Base-by-base conservation (phyloP, 2,113 vertebrate species). In the Fregetta grallaria region DNA sequence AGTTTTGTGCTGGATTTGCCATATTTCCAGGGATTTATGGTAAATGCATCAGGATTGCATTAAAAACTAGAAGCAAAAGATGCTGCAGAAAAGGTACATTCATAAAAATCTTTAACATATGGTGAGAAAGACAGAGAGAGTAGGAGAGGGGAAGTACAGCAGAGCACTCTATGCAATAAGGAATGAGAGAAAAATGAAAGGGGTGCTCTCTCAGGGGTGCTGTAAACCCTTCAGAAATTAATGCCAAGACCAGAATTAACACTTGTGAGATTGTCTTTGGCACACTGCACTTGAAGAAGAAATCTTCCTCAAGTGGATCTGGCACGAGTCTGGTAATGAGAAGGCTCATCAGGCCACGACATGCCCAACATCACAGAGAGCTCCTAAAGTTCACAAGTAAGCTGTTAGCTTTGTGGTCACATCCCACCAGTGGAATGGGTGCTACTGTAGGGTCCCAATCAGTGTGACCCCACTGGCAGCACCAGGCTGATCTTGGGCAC, bases 61-160 rank as follows among this genome's bases (percentile, higher is more conserved):
- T 96, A 88, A 87, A 88, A 91, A 62, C 68, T 55, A 84, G 63
- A 92, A 53, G 79, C 36, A 88, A 88, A 86, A 94, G 65, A 81
- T 77, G 58, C 49, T 82, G 52, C 72, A 90, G 21, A 86, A 91
- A 74, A 92, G 30, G 44, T 59, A 56, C 18, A 50, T 86, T 94
- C 72, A 34, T 75, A 86, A 83, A 95, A 94, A 77, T 84, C 47
- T 92, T 85, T 82, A 85, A 84, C 75, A 83, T 83, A 70, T 73
- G 71, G 59, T 38, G 25, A 81, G 55, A 68, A 27, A 85, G 56
- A 58, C n/a, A 59, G n/a, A 61, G 42, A 49, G 34, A 92, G 55
- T 16, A 61, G 22, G 23, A 76, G 45, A 73, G 20, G 16, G 45
- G 14, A 44, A 75, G 79, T 73, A 52, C 30, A 86, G 86, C 58